These are phyloP conservation scores for Sinopyrophorus schimmeli DNA, from an alignment of 2,888 invertebrate species.

Conservation along the genomic window DNA sequence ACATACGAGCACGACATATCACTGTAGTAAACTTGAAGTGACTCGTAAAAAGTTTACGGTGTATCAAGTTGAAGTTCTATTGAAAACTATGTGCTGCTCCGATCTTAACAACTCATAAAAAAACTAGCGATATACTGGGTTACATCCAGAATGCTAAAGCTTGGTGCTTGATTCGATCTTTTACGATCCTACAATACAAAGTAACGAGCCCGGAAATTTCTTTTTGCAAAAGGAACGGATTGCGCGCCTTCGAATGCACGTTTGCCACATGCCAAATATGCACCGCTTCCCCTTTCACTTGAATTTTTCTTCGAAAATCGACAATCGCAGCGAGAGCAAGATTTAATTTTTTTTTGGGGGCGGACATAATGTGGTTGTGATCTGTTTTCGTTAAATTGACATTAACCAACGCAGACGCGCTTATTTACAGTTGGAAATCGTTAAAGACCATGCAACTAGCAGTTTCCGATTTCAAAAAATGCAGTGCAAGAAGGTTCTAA, in stretches of 20 bases:
- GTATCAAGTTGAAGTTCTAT: constrained; percentile 29
- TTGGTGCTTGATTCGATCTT: constrained; percentile 22
- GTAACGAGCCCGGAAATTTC: constrained; percentile 26
- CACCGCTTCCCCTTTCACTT: not conserved
- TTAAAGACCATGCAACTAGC: too few relatives aligned
- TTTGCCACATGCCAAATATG: not conserved
- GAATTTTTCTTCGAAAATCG: too few relatives aligned
- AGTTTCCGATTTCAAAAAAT: too few relatives aligned
- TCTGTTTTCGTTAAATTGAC: too few relatives aligned
- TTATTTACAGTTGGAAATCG: too few relatives aligned
- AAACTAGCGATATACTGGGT: constrained; percentile 19
- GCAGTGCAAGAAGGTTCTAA: too few relatives aligned
- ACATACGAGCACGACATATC: constrained; percentile 2
- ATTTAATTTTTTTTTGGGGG: too few relatives aligned
- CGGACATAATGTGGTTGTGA: too few relatives aligned
- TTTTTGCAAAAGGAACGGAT: constrained; percentile 12
- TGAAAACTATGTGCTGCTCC: constrained; percentile 25
- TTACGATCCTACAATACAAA: constrained; percentile 23
- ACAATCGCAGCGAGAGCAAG: too few relatives aligned
- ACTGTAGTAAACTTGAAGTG: constrained; percentile 18
- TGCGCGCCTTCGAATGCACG: not conserved
- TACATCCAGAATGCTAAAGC: constrained; percentile 24
- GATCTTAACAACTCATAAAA: constrained; percentile 26
- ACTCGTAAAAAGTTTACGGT: constrained; percentile 23
- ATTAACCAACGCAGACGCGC: too few relatives aligned